These are phyloP conservation scores for Heteronetta atricapilla DNA, from an alignment of 2,113 vertebrate species.

Conservation along the genomic window DNA sequence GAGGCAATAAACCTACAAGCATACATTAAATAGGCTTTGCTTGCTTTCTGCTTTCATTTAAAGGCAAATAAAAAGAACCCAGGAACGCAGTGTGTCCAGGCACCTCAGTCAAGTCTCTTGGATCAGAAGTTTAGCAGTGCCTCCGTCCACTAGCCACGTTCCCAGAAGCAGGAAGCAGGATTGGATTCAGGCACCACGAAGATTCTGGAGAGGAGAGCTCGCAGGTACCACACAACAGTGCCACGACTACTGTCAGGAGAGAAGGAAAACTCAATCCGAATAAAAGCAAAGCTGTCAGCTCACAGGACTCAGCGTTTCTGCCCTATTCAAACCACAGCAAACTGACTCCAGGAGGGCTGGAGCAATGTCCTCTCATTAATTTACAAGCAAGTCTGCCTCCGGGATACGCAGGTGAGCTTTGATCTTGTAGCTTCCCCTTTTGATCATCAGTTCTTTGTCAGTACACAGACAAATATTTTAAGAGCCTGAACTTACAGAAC, in stretches of 20 bases:
- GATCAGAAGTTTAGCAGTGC: not conserved
- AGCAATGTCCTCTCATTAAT: not conserved
- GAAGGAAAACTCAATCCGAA: not conserved
- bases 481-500: not conserved
- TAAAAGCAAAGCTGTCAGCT: not conserved
- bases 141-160: not conserved
- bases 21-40: not conserved
- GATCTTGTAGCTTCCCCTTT: not conserved
- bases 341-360: not conserved
- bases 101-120: not conserved
- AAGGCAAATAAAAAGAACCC: not conserved
- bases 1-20: not conserved
- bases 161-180: not conserved
- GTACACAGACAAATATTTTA: not conserved
- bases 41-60: not conserved
- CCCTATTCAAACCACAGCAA: not conserved
- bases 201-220: not conserved
- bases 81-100: not conserved
- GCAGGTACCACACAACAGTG: not conserved
- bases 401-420: not conserved
- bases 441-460: not conserved
- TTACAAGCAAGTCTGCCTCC: not conserved
- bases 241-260: not conserved
- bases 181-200: no score
- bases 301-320: not conserved